Evolutionary conservation across 2,113 vertebrate genomes (phyloP), one percentile per base, ranked within the genome.

Genomic region (Sarotherodon lohbergeri): DNA sequence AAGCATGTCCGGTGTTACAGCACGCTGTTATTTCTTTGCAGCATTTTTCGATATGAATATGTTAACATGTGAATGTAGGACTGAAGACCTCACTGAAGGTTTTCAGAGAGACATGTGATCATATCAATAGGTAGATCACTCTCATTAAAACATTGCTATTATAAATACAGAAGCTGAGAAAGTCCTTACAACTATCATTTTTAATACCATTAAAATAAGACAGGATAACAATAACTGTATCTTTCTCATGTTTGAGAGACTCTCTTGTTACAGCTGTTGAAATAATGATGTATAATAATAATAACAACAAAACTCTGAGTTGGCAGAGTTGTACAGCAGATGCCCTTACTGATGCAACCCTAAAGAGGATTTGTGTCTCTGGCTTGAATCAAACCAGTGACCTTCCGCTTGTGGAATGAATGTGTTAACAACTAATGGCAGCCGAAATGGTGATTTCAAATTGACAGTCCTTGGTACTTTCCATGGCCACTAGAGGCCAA

Each of bases 401-500:
- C 66, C n/a, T 0, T 71, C n/a, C 5, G 2, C 61, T 22, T 41
- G 36, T 24, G 10, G 36, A 71, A 14, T 41, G n/a, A 24, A 71
- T 43, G 12, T 43, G 39, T 43, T 66, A 39, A 13, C 1, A 13
- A 71, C 66, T 24, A 71, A 43, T 24, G 66, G 85, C 84, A 32
- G 66, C 11, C 57, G 48, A 50, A 61, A 56, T 4, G 4, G 5
- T 13, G 14, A 83, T 27, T 32, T 73, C 14, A 4, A 27, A 56
- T 13, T 17, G 8, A 80, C 7, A 16, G 34, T 4, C 32, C 2
- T 29, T 12, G 0, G 2, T 73, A 17, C 12, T 39, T 61, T 3
- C 1, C 5, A n/a, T 17, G 61, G 19, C 88, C 94, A 56, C 56
- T 46, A 85, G 92, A 91, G 84, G 94, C 2, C 27, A 12, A 48